Evolutionary conservation across 2,888 invertebrate genomes (phyloP).

Genomic region (Trachelus iudaicus): DNA sequence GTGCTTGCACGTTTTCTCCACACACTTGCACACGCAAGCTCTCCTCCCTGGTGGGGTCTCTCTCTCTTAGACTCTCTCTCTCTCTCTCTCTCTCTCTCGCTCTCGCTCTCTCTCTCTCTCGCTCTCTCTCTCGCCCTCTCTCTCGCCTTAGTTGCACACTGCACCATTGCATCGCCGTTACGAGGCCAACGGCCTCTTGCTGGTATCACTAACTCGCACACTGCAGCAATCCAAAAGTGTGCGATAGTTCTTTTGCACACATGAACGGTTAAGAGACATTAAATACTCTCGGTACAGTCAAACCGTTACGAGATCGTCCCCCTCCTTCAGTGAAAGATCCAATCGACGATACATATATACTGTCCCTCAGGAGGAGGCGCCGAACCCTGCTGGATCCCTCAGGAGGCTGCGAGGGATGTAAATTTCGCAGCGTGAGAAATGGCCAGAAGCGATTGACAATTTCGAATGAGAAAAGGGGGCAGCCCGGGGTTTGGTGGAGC

Average conservation of each 20-base stretch:
- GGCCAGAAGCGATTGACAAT: too few species aligned
- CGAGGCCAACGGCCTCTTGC: conserved; percentile 17
- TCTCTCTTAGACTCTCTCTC: conserved; percentile 12
- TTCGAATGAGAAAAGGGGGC: background rate
- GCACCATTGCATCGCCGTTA: conserved; percentile 46
- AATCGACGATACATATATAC: background rate
- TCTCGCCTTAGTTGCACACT: conserved; percentile 46
- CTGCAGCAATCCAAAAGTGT: conserved; percentile 13
- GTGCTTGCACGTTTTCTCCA: conserved; percentile 8
- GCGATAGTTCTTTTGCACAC: background rate
- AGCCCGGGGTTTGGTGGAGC: background rate
- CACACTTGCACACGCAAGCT: background rate
- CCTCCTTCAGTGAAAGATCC: background rate
- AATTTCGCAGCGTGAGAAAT: too few species aligned
- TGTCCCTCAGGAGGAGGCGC: too few species aligned
- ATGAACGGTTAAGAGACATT: too few species aligned
- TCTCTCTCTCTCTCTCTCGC: conserved; percentile 8
- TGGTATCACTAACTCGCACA: conserved; percentile 33
- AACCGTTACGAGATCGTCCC: too few species aligned
- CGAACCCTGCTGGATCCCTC: too few species aligned
- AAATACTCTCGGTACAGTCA: too few species aligned
- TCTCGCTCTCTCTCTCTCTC: too few species aligned
- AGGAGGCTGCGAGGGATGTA: too few species aligned
- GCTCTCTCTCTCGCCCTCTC: conserved; percentile 10
- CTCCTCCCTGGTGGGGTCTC: conserved; percentile 1